Conservation (phyloP, 2,888 invertebrate genomes). For the Mythimna lalbum region DNA sequence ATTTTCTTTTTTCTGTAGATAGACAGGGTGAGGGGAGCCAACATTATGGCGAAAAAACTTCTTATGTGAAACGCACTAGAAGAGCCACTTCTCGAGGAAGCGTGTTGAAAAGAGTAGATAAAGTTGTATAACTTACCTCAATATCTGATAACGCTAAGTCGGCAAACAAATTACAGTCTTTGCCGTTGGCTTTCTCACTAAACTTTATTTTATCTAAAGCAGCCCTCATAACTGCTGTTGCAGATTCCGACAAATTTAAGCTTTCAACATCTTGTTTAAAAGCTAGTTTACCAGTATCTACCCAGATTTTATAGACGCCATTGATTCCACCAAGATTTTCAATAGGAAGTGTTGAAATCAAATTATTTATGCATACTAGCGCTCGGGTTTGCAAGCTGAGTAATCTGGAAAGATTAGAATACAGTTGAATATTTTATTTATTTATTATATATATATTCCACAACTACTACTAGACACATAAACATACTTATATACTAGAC, state of each 20-base stretch:
- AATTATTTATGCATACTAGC: constrained; percentile 93
- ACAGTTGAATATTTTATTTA: too few species aligned
- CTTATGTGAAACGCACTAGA: too few species aligned
- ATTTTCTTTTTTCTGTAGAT: too few species aligned
- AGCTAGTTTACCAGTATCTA: constrained; percentile 91
- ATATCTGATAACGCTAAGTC: constrained; percentile 91
- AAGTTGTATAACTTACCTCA: constrained; percentile 78
- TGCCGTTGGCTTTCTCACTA: constrained; percentile 76
- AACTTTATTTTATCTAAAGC: constrained; percentile 92
- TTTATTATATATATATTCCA: too few species aligned
- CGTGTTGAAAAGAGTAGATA: background rate
- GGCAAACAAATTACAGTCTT: constrained; percentile 85
- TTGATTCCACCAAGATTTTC: constrained; percentile 92
- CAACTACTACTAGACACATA: too few species aligned
- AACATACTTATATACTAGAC: too few species aligned
- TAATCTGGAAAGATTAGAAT: constrained; percentile 79
- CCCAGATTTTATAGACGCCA: constrained; percentile 92
- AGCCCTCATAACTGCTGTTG: constrained; percentile 94
- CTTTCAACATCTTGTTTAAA: constrained; percentile 90
- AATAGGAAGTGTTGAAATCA: constrained; percentile 91
- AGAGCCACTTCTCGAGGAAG: background rate
- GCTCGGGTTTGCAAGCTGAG: constrained; percentile 91
- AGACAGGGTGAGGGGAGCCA: too few species aligned
- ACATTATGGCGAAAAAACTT: too few species aligned
- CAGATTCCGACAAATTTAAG: constrained; percentile 91